Base-by-base conservation (phyloP, 2,113 vertebrate genomes). In the Gallinago undulata region DNA sequence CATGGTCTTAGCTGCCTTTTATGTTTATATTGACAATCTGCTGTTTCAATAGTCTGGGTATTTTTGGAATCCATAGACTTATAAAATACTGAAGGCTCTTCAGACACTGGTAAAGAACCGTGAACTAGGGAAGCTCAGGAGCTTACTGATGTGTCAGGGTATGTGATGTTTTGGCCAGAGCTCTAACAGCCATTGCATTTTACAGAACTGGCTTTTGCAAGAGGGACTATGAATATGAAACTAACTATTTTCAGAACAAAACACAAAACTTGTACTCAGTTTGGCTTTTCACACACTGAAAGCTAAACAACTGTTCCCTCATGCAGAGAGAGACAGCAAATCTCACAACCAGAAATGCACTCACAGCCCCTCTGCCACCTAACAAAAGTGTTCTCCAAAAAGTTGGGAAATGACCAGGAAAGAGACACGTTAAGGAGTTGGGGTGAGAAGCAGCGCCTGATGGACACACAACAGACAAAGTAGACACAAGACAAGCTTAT, bases 401-500 rank as follows among this genome's bases (percentile, higher is more conserved):
- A 68, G 23, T 3, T 70, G n/a, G 11, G n/a, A 84, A 27, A 4
- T 56, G 27, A 64, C 15, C 25, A 76, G 24, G 25, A 73, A 6
- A 51, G 14, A 74, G 7, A 47, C 4, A 7, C 1, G 16, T 19
- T 48, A 17, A 69, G 37, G 11, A 47, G 18, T 2, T 25, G 15
- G 9, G 11, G 14, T 76, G 24, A 89, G 35, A 69, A 45, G 27
- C 30, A 80, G 43, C 6, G 25, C 8, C 13, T 85, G 37, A 67
- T 0, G 2, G 39, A 64, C 43, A 73, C 12, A 14, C 0, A 1
- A 57, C 6, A 73, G 24, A 47, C 25, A 72, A 37, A 67, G 17
- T 6, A 64, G 13, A 30, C 6, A 4, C 13, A 68, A 68, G 28
- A 37, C 17, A 81, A 53, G 19, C 18, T 37, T 68, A n/a, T 23